These are phyloP conservation scores for Clitarchus hookeri DNA, from an alignment of 2,888 invertebrate genomes.

Conservation along the genomic window DNA sequence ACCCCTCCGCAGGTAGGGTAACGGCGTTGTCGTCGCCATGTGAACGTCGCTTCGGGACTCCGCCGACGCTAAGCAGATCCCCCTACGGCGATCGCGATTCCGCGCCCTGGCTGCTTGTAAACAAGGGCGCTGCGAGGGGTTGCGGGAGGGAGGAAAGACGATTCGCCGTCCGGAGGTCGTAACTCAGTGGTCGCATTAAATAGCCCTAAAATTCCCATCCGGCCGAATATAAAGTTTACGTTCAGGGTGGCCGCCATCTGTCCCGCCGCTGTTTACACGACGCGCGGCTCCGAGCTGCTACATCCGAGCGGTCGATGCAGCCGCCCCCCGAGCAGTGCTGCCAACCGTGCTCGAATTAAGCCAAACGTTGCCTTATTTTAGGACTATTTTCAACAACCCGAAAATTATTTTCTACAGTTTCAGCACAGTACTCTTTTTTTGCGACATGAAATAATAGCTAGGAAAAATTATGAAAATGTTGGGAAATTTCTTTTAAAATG, in stretches of 20 bases:
- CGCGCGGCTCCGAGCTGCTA: background rate
- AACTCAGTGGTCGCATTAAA: slow-evolving; percentile 38
- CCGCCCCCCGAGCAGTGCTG: background rate
- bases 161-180: slow-evolving; percentile 30
- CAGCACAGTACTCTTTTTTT: no score
- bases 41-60: no score
- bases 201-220: slow-evolving; percentile 19
- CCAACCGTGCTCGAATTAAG: no score
- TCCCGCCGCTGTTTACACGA: background rate
- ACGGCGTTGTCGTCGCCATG: no score
- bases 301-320: background rate
- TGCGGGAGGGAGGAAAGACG: background rate
- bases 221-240: slow-evolving; percentile 9
- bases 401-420: no score
- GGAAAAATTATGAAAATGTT: no score
- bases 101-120: background rate
- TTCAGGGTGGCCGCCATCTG: slow-evolving; percentile 8
- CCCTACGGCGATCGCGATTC: background rate
- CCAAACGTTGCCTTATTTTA: no score
- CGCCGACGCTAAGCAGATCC: background rate
- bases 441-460: no score
- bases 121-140: background rate
- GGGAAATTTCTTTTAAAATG: no score
- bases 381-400: no score
- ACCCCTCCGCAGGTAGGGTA: no score